A percentile compares a stretch with the other conserved stretches of the same genome.
phyloP scores from a whole-genome alignment of 2,113 vertebrate genomes.

The Tragelaphus strepsiceros region DNA sequence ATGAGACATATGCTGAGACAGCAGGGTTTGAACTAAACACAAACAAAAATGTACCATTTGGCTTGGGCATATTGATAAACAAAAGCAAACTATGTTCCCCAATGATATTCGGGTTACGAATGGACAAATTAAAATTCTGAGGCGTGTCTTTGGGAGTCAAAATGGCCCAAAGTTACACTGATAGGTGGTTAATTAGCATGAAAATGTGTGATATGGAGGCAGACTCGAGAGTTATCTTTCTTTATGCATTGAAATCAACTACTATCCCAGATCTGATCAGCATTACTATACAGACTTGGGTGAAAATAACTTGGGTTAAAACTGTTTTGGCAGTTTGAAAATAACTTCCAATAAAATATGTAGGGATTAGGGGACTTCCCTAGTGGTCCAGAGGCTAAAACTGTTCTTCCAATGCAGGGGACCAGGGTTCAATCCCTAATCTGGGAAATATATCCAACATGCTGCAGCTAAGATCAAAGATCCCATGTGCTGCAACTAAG shows the following conservation, averaged over 20 bases:
- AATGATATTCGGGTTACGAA: conserved; percentile 49
- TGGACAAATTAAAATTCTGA: conserved; percentile 51
- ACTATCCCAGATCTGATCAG: not conserved
- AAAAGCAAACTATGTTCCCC: conserved; percentile 22
- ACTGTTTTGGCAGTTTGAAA: not conserved
- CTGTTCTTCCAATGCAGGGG: not conserved
- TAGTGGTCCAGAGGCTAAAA: not conserved
- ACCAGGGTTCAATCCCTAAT: not conserved
- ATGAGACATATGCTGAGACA: conserved; percentile 62
- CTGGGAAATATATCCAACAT: not conserved
- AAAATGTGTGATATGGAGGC: not conserved
- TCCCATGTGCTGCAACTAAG: not conserved
- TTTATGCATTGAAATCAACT: not conserved
- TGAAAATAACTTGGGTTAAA: not conserved
- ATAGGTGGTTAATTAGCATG: conserved; percentile 8
- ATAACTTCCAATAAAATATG: not conserved
- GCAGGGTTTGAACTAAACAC: conserved; percentile 51
- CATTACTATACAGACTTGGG: not conserved
- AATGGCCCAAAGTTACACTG: conserved; percentile 18
- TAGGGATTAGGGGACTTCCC: not conserved
- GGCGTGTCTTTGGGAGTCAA: conserved; percentile 38
- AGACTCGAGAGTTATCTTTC: not conserved
- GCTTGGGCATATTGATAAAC: conserved; percentile 52
- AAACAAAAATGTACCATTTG: conserved; percentile 60
- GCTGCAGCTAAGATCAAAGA: not conserved